phyloP scores from a whole-genome alignment of 2,113 vertebrate genomes.

The Pachyramphus minor region DNA sequence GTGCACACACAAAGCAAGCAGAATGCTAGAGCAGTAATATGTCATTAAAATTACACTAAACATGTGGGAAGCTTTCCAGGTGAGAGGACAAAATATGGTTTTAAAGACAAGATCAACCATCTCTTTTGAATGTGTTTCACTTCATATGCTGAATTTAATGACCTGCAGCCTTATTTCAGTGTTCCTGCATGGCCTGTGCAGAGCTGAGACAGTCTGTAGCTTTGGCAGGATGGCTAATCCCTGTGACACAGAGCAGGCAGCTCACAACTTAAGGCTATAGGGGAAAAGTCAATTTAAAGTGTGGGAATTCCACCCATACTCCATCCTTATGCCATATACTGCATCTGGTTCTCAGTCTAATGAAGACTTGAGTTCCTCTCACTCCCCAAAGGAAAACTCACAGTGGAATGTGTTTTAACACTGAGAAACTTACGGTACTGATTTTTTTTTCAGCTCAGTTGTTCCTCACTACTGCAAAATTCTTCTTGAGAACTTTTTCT shows the following conservation, averaged over 20 bases:
- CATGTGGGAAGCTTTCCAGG: background rate
- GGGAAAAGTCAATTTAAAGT: background rate
- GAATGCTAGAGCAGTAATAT: background rate
- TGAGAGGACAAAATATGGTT: background rate
- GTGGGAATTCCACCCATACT: background rate
- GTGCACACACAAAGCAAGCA: background rate
- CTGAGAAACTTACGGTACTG: rapidly evolving
- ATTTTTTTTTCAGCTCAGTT: background rate
- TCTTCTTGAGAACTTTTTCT: background rate
- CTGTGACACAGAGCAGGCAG: background rate
- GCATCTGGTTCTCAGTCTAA: background rate
- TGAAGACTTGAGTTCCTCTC: background rate
- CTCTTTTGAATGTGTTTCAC: background rate
- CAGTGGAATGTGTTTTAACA: background rate
- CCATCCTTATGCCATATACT: background rate
- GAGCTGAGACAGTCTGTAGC: background rate
- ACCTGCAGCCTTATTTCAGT: background rate
- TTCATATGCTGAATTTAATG: background rate
- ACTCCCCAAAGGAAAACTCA: background rate
- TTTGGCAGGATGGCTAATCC: background rate
- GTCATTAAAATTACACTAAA: background rate
- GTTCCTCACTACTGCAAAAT: background rate
- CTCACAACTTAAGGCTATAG: background rate
- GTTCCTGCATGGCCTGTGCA: background rate
- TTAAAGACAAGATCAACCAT: background rate